Percentiles rank a stretch among this genome's conserved stretches.
phyloP scores from a whole-genome alignment of 53 echinoderm and acorn worm species.

The Stichopus horrens region DNA sequence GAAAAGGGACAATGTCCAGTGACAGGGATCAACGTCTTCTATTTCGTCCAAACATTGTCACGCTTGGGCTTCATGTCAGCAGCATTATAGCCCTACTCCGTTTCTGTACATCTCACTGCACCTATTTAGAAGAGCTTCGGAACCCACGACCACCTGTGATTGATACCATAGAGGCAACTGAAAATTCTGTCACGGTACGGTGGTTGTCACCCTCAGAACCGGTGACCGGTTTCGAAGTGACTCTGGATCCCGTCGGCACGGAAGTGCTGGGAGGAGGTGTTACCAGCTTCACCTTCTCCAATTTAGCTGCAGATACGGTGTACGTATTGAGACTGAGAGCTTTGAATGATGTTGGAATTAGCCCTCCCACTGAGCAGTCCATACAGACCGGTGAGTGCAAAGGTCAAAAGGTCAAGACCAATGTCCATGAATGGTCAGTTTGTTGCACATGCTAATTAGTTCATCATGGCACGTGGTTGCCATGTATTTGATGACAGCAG shows the following conservation, averaged over 20 bases:
- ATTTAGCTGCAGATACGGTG: constrained; percentile 9
- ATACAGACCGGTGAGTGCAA: constrained; percentile 19
- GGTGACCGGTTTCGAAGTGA: constrained; percentile 12
- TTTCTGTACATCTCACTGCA: no score
- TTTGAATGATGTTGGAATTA: constrained; percentile 7
- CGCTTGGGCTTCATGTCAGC: no score
- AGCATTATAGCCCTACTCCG: no score
- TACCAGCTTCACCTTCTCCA: constrained; percentile 16
- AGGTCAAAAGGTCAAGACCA: background rate
- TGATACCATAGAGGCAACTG: background rate
- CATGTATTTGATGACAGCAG: no score
- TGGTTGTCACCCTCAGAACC: background rate
- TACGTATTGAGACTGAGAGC: constrained; percentile 21
- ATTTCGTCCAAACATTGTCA: no score
- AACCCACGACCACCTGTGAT: background rate
- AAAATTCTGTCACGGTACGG: constrained; percentile 22
- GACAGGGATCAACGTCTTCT: no score
- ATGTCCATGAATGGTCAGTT: background rate
- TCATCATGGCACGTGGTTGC: background rate
- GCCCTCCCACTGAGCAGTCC: constrained; percentile 5
- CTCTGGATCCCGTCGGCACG: constrained; percentile 23
- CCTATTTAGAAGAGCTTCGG: constrained; percentile 1
- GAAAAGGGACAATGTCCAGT: no score
- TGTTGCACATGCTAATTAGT: background rate
- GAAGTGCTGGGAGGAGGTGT: background rate